Conservation (phyloP, 2,797 vertebrate genomes). For the Takifugu rubripes region DNA sequence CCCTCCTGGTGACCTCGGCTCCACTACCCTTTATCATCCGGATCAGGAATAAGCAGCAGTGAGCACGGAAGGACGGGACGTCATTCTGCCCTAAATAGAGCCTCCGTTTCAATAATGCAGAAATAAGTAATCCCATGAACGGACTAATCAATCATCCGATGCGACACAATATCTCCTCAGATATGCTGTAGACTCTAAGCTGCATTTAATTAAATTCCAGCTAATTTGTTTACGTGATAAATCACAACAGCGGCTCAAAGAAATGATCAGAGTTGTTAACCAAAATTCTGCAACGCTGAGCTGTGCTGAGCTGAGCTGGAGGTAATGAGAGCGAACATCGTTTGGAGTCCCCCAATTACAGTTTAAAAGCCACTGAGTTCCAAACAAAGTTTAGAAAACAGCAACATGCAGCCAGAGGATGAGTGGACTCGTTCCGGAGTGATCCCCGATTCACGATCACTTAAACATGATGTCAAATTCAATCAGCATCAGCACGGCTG, state of each 20-base stretch:
- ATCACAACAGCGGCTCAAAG: neutral
- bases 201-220: neutral
- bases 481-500: conserved; percentile 47
- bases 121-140: neutral
- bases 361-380: neutral
- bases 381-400: conserved; percentile 1
- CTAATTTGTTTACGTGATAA: neutral
- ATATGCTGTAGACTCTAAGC: neutral
- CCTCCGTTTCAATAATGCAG: neutral
- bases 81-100: neutral
- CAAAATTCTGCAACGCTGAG: neutral
- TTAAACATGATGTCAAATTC: conserved; percentile 55
- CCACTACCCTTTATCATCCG: too few relatives aligned
- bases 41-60: too few relatives aligned
- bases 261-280: neutral
- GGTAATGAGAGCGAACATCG: neutral
- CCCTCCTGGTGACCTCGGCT: too few relatives aligned
- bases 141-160: neutral
- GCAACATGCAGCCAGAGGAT: too few relatives aligned
- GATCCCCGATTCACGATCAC: conserved; percentile 41
- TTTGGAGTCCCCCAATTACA: neutral
- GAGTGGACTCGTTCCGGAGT: conserved; percentile 17
- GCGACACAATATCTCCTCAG: too few relatives aligned
- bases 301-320: neutral
- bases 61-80: neutral